These are phyloP conservation scores for Neelides sp. DNA, from an alignment of 1,140 invertebrate genomes.

Conservation along the genomic window DNA sequence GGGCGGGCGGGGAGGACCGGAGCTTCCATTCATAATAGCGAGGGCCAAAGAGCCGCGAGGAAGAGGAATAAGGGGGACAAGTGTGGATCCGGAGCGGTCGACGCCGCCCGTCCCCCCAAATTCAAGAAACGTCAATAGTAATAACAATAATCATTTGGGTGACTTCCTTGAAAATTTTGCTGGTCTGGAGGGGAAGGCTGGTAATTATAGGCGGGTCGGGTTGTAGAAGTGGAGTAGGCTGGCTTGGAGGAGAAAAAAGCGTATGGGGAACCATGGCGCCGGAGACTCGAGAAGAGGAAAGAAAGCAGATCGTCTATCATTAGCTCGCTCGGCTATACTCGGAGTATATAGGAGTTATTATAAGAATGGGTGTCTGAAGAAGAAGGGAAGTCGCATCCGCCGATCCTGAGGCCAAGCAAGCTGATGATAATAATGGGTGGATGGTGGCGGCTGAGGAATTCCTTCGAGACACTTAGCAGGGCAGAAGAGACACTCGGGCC, in stretches of 20 bases:
- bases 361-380: too few species aligned
- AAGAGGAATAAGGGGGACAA: too few species aligned
- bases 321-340: constrained; percentile 1
- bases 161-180: constrained; percentile 29
- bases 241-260: constrained; percentile 5
- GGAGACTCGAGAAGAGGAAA: constrained; percentile 15
- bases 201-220: constrained; percentile 6
- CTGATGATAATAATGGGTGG: too few species aligned
- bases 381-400: too few species aligned
- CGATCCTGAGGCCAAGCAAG: too few species aligned
- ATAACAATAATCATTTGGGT: constrained; percentile 31
- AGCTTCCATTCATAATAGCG: too few species aligned
- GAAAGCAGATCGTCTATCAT: constrained; percentile 24
- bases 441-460: background rate
- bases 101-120: too few species aligned
- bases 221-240: constrained; percentile 10
- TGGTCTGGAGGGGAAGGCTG: constrained; percentile 3
- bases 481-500: constrained; percentile 1
- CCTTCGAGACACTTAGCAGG: background rate
- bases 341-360: background rate
- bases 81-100: too few species aligned
- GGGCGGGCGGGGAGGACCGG: too few species aligned
- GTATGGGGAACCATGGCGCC: constrained; percentile 20
- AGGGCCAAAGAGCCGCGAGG: too few species aligned
- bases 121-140: constrained; percentile 26